phyloP scores from a whole-genome alignment of 2,888 invertebrate species.

The Patella pellucida region DNA sequence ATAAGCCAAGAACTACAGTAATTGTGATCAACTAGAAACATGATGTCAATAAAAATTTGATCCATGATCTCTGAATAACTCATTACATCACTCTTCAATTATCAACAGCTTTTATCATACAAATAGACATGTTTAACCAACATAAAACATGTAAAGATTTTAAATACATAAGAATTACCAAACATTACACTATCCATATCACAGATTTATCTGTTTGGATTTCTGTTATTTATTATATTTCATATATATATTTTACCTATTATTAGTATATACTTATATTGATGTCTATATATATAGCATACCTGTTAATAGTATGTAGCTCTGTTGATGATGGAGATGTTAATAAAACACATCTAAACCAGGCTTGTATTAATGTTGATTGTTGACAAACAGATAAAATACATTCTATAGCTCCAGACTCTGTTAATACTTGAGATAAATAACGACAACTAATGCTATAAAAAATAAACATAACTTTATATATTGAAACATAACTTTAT shows the following conservation, averaged over 20 bases:
- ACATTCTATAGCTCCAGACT: conserved; percentile 37
- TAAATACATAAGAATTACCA: too few relatives aligned
- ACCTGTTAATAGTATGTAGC: conserved; percentile 41
- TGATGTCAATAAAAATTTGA: too few relatives aligned
- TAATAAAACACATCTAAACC: conserved; percentile 52
- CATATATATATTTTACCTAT: conserved; percentile 30
- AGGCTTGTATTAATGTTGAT: conserved; percentile 47
- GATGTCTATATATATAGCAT: neutral
- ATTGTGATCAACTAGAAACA: too few relatives aligned
- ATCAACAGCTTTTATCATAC: too few relatives aligned
- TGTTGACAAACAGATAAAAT: conserved; percentile 24
- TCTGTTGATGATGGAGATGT: conserved; percentile 39
- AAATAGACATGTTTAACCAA: too few relatives aligned
- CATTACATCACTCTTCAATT: too few relatives aligned
- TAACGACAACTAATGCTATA: conserved; percentile 56
- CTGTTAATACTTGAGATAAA: conserved; percentile 52
- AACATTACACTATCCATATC: too few relatives aligned
- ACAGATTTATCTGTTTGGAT: too few relatives aligned
- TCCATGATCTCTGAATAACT: too few relatives aligned
- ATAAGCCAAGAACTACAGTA: too few relatives aligned
- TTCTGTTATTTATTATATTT: neutral
- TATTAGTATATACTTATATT: conserved; percentile 33
- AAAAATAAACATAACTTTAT: conserved; percentile 17
- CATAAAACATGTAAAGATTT: too few relatives aligned
- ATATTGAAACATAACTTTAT: neutral